Conservation (phyloP, 2,113 vertebrate species). For the Corydoras maculifer region DNA sequence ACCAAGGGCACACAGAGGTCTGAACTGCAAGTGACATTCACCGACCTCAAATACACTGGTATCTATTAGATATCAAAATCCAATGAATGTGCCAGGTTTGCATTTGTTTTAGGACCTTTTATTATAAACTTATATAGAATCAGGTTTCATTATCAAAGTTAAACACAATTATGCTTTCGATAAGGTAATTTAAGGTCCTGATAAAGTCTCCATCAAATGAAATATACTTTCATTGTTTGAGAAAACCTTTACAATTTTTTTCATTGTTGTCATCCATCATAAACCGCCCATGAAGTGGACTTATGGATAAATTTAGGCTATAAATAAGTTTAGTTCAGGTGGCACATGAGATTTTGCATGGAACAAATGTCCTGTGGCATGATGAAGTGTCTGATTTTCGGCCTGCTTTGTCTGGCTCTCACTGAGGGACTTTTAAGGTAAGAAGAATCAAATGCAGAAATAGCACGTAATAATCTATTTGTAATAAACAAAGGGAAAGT, state of each 20-base stretch:
- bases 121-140: background rate
- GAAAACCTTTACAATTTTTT: background rate
- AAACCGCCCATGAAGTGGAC: background rate
- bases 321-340: background rate
- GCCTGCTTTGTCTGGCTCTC: constrained; percentile 4
- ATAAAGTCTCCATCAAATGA: constrained; percentile 11
- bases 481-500: background rate
- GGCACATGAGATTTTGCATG: background rate
- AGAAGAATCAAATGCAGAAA: background rate
- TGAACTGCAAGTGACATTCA: constrained; percentile 19
- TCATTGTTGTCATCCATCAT: background rate
- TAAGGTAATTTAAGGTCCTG: background rate
- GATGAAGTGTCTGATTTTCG: background rate
- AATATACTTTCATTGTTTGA: too few relatives aligned
- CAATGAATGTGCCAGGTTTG: background rate
- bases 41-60: background rate
- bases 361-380: background rate
- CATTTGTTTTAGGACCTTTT: background rate
- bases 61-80: constrained; percentile 23
- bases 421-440: constrained; percentile 5
- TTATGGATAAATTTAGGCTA: background rate
- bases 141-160: background rate
- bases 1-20: constrained; percentile 1
- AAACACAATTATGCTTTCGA: background rate
- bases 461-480: background rate